Conservation (phyloP, 2,113 vertebrate genomes). For the Zosterops borbonicus region DNA sequence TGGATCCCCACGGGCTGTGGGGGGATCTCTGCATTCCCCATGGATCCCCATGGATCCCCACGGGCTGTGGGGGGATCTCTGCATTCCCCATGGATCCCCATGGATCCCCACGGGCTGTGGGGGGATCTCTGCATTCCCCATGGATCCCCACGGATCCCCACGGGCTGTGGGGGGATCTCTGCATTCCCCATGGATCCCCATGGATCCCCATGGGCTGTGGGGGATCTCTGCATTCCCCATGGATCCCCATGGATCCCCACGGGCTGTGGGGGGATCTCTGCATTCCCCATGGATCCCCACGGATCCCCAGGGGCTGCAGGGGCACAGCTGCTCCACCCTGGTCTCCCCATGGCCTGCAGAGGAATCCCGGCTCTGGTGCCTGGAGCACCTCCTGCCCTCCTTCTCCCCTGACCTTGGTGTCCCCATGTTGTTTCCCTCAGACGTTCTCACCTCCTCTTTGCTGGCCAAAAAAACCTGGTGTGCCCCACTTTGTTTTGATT, state of each 20-base stretch:
- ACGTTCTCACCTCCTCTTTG: not conserved
- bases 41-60: too few species aligned
- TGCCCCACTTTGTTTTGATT: not conserved
- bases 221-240: not conserved
- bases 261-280: not conserved
- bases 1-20: not conserved
- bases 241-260: too few species aligned
- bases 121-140: too few species aligned
- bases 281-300: not conserved
- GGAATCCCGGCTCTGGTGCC: fast-evolving
- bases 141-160: too few species aligned
- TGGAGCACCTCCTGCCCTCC: not conserved
- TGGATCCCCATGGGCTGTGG: not conserved
- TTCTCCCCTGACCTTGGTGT: too few species aligned
- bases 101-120: too few species aligned
- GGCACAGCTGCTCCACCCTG: not conserved
- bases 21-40: not conserved
- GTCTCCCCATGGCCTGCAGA: not conserved
- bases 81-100: too few species aligned
- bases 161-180: not conserved
- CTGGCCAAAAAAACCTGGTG: not conserved
- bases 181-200: too few species aligned
- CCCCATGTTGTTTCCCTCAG: not conserved
- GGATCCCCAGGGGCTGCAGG: not conserved
- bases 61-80: too few species aligned